Base-by-base conservation (phyloP, 37 sponge, comb jelly and placozoan species). In the Halichondria panicea region DNA sequence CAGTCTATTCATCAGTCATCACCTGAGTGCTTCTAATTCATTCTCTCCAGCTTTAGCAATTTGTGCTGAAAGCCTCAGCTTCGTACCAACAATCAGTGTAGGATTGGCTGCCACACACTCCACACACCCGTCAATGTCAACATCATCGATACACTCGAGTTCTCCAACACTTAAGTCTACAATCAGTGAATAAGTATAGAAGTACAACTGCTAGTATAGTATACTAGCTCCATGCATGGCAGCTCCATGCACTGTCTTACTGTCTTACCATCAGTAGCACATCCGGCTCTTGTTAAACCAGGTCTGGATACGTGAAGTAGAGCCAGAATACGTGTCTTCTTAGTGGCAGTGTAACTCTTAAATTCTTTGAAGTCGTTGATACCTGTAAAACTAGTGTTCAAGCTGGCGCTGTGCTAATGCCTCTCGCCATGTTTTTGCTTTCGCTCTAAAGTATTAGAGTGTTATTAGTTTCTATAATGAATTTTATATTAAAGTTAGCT, bases 21-120 rank as follows among this genome's bases (percentile, higher is more conserved):
- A 81, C 81, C 81, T 81, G 35, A 31, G 31, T 59, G 84, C 84
- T 48, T 74, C 75, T 18, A 18, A n/a, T 58, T 83, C 84, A 25
- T 83, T 37, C 32, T 67, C 63, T 44, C 84, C 84, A 59, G 8
- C 37, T 21, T 83, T 74, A 12, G 76, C 55, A 64, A 74, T 62
- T 6, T 64, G 4, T 7, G 55, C 76, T 1, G 68, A 3, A 22
- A 83, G 76, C 1, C 84, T 27, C 19, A 83, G n/a, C 71, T 83
- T 83, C 39, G 75, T 52, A 3, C 84, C 84, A 43, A 83, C 69
- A 19, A 83, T 53, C 21, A 53, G 43, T 28, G 74, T 76, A 1
- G 38, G 55, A 69, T 83, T 44, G 1, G 9, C 30, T 36, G 4
- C 42, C 1, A 72, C 61, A 37, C 76, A 73, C 19, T 75, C 60